Evolutionary conservation across 1,140 invertebrate genomes (phyloP).

Genomic region (Drosophila ambigua): DNA sequence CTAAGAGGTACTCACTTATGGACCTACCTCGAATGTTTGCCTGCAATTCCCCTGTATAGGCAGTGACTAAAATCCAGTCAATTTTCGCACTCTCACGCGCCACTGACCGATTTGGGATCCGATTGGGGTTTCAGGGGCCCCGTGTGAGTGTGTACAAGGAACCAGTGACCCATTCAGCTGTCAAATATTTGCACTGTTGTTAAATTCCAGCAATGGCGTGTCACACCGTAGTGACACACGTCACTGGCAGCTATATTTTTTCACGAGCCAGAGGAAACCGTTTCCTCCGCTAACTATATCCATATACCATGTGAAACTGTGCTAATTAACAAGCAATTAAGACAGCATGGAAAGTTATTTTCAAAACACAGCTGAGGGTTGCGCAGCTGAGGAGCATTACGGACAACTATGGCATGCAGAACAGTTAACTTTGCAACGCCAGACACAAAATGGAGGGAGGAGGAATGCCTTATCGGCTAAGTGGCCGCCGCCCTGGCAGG

Average conservation of each 20-base stretch:
- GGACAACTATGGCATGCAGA: slow-evolving; percentile 19
- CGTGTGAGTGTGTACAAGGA: slow-evolving; percentile 12
- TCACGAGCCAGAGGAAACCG: slow-evolving; percentile 1
- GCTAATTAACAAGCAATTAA: slow-evolving; percentile 78
- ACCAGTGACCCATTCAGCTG: slow-evolving; percentile 34
- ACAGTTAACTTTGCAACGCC: slow-evolving; percentile 35
- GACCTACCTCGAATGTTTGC: neutral
- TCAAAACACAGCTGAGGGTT: slow-evolving; percentile 57
- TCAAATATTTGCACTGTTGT: slow-evolving; percentile 76
- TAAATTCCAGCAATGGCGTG: slow-evolving; percentile 70
- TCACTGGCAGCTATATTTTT: slow-evolving; percentile 16
- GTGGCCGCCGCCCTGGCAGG: neutral
- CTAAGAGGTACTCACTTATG: neutral
- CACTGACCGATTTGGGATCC: slow-evolving; percentile 58
- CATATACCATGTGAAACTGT: slow-evolving; percentile 34
- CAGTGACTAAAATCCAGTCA: slow-evolving; percentile 58
- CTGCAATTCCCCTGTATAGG: neutral
- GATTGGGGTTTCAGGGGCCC: neutral
- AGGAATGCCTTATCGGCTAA: slow-evolving; percentile 14
- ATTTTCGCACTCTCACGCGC: slow-evolving; percentile 67
- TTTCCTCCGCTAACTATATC: slow-evolving; percentile 9
- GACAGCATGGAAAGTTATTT: slow-evolving; percentile 42
- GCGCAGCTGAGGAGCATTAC: slow-evolving; percentile 23
- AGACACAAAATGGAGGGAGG: slow-evolving; percentile 51
- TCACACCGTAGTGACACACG: slow-evolving; percentile 29